Conservation (phyloP, 2,888 invertebrate genomes). For the Bellardia bayeri region DNA sequence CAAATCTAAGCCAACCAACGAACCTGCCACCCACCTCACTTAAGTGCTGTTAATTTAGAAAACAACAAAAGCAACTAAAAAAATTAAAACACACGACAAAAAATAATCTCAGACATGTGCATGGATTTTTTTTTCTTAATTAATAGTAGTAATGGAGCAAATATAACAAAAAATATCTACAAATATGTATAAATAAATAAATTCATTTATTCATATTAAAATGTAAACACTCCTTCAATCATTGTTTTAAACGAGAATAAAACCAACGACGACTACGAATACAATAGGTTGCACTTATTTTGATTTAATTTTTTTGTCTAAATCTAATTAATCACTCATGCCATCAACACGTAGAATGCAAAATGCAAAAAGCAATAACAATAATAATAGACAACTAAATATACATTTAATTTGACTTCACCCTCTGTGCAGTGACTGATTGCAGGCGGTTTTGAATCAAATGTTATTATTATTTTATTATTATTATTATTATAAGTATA, state of each 20-base stretch:
- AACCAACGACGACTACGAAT: not conserved
- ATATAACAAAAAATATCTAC: not conserved
- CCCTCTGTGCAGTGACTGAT: constrained; percentile 45
- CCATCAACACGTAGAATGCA: constrained; percentile 53
- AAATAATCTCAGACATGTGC: constrained; percentile 29
- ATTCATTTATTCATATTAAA: constrained; percentile 33
- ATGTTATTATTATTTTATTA: not conserved
- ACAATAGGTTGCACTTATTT: constrained; percentile 41
- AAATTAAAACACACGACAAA: constrained; percentile 15
- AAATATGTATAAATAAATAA: constrained; percentile 5
- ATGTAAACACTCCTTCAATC: constrained; percentile 59
- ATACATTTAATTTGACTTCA: constrained; percentile 51
- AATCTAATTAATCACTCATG: constrained; percentile 63
- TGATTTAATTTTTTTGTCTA: constrained; percentile 3
- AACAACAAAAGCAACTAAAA: constrained; percentile 3
- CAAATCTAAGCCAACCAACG: constrained; percentile 8
- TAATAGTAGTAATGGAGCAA: constrained; percentile 8
- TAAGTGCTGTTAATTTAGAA: constrained; percentile 1
- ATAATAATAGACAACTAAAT: constrained; percentile 31
- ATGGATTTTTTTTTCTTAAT: constrained; percentile 38
- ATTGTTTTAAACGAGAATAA: not conserved
- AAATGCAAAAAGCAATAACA: constrained; percentile 4
- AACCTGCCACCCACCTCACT: constrained; percentile 38
- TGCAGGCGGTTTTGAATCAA: constrained; percentile 32
- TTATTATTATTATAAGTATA: constrained; percentile 1